A percentile compares a stretch with the other conserved stretches of the same genome.
phyloP scores from a whole-genome alignment of 2,797 vertebrate species.

The Nannoperca australis region DNA sequence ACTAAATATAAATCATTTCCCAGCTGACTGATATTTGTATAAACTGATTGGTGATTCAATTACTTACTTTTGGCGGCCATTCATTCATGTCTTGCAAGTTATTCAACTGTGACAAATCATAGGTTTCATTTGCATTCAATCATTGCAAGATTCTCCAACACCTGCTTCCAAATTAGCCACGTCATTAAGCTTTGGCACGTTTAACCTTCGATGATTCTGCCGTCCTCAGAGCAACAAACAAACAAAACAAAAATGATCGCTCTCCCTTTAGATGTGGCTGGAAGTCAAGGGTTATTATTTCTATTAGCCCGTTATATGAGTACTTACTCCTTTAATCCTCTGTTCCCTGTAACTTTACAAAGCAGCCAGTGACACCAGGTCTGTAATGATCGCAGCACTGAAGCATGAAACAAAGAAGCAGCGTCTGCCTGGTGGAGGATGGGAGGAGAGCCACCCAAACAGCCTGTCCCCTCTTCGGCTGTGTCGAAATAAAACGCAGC shows the following conservation, averaged over 20 bases:
- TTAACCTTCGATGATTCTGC: slow-evolving; percentile 60
- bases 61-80: slow-evolving; percentile 7
- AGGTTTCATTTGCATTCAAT: slow-evolving; percentile 80
- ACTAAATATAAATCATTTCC: background rate
- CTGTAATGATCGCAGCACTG: slow-evolving; percentile 80
- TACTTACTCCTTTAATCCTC: slow-evolving; percentile 61
- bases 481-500: slow-evolving; percentile 81
- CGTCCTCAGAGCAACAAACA: slow-evolving; percentile 40
- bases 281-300: slow-evolving; percentile 56
- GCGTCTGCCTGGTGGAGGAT: slow-evolving; percentile 72
- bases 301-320: slow-evolving; percentile 51
- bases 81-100: slow-evolving; percentile 38
- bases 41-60: slow-evolving; percentile 15
- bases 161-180: slow-evolving; percentile 81
- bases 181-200: slow-evolving; percentile 70
- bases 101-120: slow-evolving; percentile 62
- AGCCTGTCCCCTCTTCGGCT: slow-evolving; percentile 61
- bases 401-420: slow-evolving; percentile 80
- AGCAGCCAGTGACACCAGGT: slow-evolving; percentile 70
- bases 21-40: slow-evolving; percentile 18
- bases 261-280: slow-evolving; percentile 22
- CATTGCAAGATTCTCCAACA: slow-evolving; percentile 72
- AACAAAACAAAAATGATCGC: slow-evolving; percentile 16
- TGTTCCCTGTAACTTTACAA: slow-evolving; percentile 70
- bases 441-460: slow-evolving; percentile 64